Evolutionary conservation across 2,113 vertebrate species (phyloP), one percentile per base, ranked within the genome.

Genomic region (Tapirus terrestris): DNA sequence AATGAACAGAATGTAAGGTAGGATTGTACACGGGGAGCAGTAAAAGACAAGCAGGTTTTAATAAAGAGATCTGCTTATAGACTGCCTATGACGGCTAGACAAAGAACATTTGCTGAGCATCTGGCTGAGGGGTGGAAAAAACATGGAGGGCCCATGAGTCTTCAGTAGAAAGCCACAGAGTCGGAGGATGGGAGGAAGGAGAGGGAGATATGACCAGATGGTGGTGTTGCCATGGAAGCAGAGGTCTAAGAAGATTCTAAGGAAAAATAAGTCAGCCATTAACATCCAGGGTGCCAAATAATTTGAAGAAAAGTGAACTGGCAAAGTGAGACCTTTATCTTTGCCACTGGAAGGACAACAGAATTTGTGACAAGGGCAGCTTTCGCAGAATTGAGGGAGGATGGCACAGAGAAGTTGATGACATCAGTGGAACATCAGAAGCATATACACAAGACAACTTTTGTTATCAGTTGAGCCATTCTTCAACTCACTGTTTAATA

Each of bases 401-500:
- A 13, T 6, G 2, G 31, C 6, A 27, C 4, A 83, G 33, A 77
- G 5, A 61, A 48, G 5, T 18, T 43, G 45, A 29, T 27, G 65
- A 33, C 45, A 31, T 89, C 16, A 33, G 2, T 1, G 0, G 36
- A 27, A 48, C 18, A 63, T 27, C 75, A 81, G 31, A 68, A 39
- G 70, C 51, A 43, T 0, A 51, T 0, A 53, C 43, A 81, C 43
- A 81, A 76, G 27, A 1, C 20, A 8, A 27, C 13, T 51, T 82
- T 43, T 80, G 13, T 67, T 67, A 97, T 73, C 36, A 77, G 51
- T 33, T n/a, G 90, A 91, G 27, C 88, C 27, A 1, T 5, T 67
- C 14, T 36, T 68, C n/a, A 53, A 23, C 65, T 88, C 36, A 48
- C 33, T 76, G 81, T 68, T 65, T 95, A 96, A 90, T 36, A 95